Evolutionary conservation across 1,140 invertebrate species (phyloP), one percentile per base, ranked within the genome.

Genomic region (Alviniconcha marisindica): DNA sequence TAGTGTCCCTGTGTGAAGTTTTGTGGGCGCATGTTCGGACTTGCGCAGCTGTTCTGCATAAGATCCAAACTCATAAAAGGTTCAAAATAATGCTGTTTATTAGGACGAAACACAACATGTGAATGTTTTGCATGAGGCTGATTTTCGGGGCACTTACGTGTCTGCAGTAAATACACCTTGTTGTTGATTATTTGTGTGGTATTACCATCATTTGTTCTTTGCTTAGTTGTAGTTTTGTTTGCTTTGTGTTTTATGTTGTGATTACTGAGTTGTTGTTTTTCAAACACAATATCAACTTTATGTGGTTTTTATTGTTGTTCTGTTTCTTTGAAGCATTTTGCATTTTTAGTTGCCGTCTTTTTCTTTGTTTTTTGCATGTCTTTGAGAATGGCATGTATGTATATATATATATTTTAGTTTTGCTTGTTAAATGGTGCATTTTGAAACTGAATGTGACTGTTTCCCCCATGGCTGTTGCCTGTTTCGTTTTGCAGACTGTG

Each of bases 401-500:
- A n/a, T n/a, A n/a, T n/a, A n/a, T n/a, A n/a, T n/a, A 63, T 14
- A 7, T 63, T n/a, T 63, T 24, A 63, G 60, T 63, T 63, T 63
- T 48, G 44, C 44, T 48, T 48, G 44, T 10, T 48, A 48, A 48
- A 63, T 14, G 7, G 60, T 63, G 60, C 60, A 63, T 63, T 31
- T 24, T 63, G 60, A 63, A 5, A 10, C 10, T 63, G 60, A 63
- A 63, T 51, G 38, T 74, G n/a, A 28, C 21, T 78, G 1, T 78
- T 40, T 63, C 54, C 24, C 7, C 31, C 14, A 7, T 54, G 21
- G 21, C 60, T 80, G 38, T 40, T 80, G 78, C n/a, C n/a, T n/a
- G n/a, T n/a, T n/a, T n/a, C n/a, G n/a, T n/a, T 69, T 63, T 91
- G 54, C 90, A 92, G 91, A 92, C 86, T 88, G 88, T 85, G 83